A percentile compares a stretch with the other conserved stretches of the same genome.
Conservation (phyloP, 2,113 vertebrate genomes). For the Aegithalos caudatus region DNA sequence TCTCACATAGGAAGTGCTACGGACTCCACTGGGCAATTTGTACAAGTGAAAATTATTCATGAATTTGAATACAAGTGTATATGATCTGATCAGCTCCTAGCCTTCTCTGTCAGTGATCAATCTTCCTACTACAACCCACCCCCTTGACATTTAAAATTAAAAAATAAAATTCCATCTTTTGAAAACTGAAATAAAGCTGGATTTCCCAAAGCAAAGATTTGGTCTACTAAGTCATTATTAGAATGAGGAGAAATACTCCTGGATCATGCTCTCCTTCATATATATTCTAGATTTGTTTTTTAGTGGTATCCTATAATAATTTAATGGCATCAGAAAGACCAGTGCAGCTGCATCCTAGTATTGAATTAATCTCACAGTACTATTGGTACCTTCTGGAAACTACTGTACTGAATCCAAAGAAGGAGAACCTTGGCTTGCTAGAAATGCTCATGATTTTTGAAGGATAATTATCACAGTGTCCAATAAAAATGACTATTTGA, state of each 20-base stretch:
- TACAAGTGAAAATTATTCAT: constrained; percentile 42
- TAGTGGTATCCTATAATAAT: background rate
- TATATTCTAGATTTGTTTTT: constrained; percentile 4
- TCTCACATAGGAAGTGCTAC: background rate
- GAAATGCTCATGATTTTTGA: background rate
- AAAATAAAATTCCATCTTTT: background rate
- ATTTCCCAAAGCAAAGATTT: background rate
- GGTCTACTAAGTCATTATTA: background rate
- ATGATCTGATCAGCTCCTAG: constrained; percentile 7
- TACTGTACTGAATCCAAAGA: background rate
- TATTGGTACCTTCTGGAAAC: background rate
- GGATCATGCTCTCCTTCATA: background rate
- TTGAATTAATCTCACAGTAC: constrained; percentile 9
- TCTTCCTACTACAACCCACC: background rate
- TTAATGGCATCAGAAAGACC: constrained; percentile 48
- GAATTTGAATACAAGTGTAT: constrained; percentile 7
- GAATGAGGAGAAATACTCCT: background rate
- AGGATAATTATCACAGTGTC: background rate
- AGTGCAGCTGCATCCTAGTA: background rate
- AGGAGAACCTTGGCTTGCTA: background rate
- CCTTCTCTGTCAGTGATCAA: background rate
- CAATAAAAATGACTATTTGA: background rate
- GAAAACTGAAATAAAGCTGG: background rate
- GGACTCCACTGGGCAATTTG: background rate
- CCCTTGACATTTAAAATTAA: background rate